Evolutionary conservation across 2,888 invertebrate genomes (phyloP).

Genomic region (Lutraria lutraria): DNA sequence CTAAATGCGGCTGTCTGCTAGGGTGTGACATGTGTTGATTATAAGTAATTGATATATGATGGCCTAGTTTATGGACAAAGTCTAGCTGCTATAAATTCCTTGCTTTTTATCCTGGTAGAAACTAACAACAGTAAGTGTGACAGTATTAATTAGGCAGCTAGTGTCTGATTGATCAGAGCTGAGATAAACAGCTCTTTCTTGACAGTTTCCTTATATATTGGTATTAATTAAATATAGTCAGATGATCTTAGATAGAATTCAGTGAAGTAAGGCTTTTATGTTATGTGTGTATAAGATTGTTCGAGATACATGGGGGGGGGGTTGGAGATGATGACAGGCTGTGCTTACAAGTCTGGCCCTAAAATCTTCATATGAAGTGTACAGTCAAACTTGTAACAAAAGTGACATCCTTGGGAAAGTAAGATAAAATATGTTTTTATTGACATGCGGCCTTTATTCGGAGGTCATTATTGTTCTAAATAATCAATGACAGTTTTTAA

Average conservation of each 20-base stretch:
- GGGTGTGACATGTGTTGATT: background rate
- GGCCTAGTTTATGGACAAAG: background rate
- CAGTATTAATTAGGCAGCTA: background rate
- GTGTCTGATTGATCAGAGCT: background rate
- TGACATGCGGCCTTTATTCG: too few relatives aligned
- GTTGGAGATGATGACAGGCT: too few relatives aligned
- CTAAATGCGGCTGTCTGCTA: too few relatives aligned
- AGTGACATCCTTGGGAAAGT: too few relatives aligned
- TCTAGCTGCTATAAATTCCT: background rate
- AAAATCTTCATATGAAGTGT: too few relatives aligned
- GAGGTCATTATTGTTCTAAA: too few relatives aligned
- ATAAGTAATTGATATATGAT: background rate
- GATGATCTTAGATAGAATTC: background rate
- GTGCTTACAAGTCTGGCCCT: too few relatives aligned
- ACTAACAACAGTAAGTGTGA: background rate
- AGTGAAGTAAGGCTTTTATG: background rate
- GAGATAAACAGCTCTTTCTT: background rate
- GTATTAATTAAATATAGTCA: background rate
- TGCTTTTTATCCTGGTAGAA: constrained; percentile 6
- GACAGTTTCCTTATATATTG: background rate
- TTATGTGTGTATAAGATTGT: too few relatives aligned
- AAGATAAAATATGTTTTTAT: too few relatives aligned
- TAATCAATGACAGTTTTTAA: too few relatives aligned
- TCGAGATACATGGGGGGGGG: too few relatives aligned
- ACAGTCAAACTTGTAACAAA: too few relatives aligned